A percentile compares a stretch with the other conserved stretches of the same genome.
Conservation (phyloP, 2,113 vertebrate genomes). For the Mellivora capensis region DNA sequence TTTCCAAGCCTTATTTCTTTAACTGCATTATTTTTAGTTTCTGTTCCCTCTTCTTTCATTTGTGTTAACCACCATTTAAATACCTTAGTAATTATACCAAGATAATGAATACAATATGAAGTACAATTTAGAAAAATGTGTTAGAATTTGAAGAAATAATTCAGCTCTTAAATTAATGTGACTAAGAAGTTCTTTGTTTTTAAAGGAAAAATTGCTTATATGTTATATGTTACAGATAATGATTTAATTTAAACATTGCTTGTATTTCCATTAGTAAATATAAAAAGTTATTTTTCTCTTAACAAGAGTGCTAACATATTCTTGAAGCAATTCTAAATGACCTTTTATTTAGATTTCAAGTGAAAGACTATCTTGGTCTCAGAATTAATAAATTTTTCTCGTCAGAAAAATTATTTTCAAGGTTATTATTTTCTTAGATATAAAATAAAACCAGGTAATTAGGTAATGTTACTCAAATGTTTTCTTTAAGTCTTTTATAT, state of each 20-base stretch:
- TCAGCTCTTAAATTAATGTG: neutral
- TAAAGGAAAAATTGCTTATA: neutral
- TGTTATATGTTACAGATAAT: neutral
- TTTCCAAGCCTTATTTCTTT: neutral
- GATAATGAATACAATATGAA: neutral
- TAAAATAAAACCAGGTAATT: neutral
- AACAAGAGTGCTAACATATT: neutral
- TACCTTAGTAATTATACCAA: neutral
- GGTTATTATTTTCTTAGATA: neutral
- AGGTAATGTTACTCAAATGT: neutral
- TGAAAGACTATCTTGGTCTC: neutral
- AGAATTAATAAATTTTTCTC: neutral
- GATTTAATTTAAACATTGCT: slow-evolving; percentile 12
- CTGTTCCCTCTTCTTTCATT: neutral
- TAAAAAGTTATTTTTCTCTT: neutral
- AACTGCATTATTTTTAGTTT: slow-evolving; percentile 32
- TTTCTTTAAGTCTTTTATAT: neutral
- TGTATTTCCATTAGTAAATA: slow-evolving; percentile 33
- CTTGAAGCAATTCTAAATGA: slow-evolving; percentile 17
- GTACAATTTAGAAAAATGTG: neutral
- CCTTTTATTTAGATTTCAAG: slow-evolving; percentile 4
- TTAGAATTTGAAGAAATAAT: slow-evolving; percentile 17
- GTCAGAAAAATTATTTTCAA: neutral
- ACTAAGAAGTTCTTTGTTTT: slow-evolving; percentile 18
- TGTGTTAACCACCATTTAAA: slow-evolving; percentile 25